These are phyloP conservation scores for Aporrectodea caliginosa DNA, from an alignment of 1,140 invertebrate genomes.

Conservation along the genomic window DNA sequence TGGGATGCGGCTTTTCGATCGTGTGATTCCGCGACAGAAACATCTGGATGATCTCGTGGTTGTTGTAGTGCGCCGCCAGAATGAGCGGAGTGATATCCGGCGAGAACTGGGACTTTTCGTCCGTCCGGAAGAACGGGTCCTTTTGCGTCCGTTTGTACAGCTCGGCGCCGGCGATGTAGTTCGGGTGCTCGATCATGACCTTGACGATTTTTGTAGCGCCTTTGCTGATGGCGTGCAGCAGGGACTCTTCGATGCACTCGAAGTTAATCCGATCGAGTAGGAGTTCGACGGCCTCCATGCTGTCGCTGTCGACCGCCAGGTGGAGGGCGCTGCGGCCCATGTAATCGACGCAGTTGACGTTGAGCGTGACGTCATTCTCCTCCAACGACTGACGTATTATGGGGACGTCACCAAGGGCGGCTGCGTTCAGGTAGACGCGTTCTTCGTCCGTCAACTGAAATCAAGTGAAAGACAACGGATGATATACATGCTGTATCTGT, in stretches of 20 bases:
- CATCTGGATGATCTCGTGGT: constrained; percentile 49
- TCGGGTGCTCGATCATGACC: constrained; percentile 69
- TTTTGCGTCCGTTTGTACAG: constrained; percentile 42
- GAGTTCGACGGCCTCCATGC: constrained; percentile 82
- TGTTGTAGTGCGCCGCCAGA: constrained; percentile 46
- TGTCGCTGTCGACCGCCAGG: constrained; percentile 90
- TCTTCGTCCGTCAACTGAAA: constrained; percentile 55
- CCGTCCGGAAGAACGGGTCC: constrained; percentile 31
- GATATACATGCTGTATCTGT: too few relatives aligned
- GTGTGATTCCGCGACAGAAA: constrained; percentile 38
- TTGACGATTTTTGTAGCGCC: constrained; percentile 73
- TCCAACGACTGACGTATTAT: constrained; percentile 37
- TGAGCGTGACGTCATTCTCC: constrained; percentile 41
- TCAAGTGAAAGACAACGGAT: neutral
- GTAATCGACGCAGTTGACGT: constrained; percentile 92
- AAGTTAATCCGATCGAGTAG: constrained; percentile 66
- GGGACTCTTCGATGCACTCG: constrained; percentile 36
- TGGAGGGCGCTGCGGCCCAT: constrained; percentile 64
- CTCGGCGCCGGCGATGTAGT: constrained; percentile 44
- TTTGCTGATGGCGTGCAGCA: constrained; percentile 87
- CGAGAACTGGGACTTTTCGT: constrained; percentile 36
- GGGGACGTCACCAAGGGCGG: constrained; percentile 46
- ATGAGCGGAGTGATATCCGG: constrained; percentile 50
- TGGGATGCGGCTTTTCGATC: constrained; percentile 39
- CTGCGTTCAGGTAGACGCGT: constrained; percentile 54